Conservation (phyloP, 2,113 vertebrate species). For the Tauraco erythrolophus region DNA sequence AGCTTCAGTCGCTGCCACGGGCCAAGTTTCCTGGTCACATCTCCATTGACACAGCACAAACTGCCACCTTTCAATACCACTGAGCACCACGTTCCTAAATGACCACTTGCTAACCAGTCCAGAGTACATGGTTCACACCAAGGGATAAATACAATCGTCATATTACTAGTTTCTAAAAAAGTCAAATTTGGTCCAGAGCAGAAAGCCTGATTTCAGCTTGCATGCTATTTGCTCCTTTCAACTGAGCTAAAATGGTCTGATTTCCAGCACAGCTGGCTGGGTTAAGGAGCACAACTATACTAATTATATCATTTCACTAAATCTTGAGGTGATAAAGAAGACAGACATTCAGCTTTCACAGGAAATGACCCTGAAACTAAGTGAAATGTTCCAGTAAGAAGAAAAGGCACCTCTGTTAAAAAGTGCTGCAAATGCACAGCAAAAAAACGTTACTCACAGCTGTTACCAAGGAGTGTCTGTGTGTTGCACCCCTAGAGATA, state of each 20-base stretch:
- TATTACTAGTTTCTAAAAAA: background rate
- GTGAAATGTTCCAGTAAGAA: conserved; percentile 14
- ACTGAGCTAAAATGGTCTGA: background rate
- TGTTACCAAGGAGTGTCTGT: background rate
- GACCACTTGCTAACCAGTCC: background rate
- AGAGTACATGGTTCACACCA: background rate
- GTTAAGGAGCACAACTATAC: conserved; percentile 35
- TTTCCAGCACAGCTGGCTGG: background rate
- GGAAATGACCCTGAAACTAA: conserved; percentile 58
- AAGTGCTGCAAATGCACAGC: background rate
- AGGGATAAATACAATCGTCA: background rate
- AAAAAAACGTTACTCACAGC: background rate
- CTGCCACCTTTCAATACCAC: background rate
- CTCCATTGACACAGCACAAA: background rate
- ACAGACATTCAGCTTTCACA: conserved; percentile 37
- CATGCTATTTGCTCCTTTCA: background rate
- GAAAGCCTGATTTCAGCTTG: background rate
- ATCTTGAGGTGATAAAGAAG: conserved; percentile 56
- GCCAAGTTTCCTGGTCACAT: background rate
- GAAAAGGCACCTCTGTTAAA: background rate
- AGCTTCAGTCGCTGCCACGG: background rate
- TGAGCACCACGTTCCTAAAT: background rate
- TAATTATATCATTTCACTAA: conserved; percentile 37
- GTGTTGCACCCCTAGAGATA: background rate
- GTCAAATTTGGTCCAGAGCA: background rate